phyloP scores from a whole-genome alignment of 2,113 vertebrate species.

The Elephas maximus region DNA sequence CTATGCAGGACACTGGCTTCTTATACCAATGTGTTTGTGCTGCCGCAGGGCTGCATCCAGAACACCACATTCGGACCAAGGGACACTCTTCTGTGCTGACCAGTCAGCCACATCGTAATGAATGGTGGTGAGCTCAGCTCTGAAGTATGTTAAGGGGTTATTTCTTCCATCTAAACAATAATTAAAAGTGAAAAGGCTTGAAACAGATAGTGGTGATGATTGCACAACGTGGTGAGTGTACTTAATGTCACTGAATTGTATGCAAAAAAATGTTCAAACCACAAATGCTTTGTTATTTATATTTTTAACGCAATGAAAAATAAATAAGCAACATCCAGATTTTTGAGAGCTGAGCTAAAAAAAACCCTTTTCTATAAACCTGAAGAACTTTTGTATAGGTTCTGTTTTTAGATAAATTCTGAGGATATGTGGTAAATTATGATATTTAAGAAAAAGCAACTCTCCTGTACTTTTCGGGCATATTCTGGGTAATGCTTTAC shows the following conservation, averaged over 20 bases:
- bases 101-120: not conserved
- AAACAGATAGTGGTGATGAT: not conserved
- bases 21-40: not conserved
- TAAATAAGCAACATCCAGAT: not conserved
- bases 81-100: not conserved
- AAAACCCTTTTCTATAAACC: not conserved
- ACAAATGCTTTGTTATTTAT: not conserved
- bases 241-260: no score
- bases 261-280: not conserved
- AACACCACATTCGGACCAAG: not conserved
- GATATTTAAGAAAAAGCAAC: slow-evolving; percentile 3
- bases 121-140: not conserved
- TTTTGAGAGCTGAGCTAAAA: slow-evolving; percentile 61
- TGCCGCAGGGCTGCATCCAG: not conserved
- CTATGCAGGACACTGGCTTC: not conserved
- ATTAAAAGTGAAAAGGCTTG: slow-evolving; percentile 35
- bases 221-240: not conserved
- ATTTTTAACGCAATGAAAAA: not conserved
- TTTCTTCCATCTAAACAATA: slow-evolving; percentile 41
- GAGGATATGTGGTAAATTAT: not conserved
- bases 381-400: slow-evolving; percentile 7
- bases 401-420: slow-evolving; percentile 53
- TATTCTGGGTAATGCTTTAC: not conserved
- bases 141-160: not conserved
- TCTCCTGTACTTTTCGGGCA: not conserved